Base-by-base conservation (phyloP, 1,140 invertebrate species). In the Bombyx mandarina region DNA sequence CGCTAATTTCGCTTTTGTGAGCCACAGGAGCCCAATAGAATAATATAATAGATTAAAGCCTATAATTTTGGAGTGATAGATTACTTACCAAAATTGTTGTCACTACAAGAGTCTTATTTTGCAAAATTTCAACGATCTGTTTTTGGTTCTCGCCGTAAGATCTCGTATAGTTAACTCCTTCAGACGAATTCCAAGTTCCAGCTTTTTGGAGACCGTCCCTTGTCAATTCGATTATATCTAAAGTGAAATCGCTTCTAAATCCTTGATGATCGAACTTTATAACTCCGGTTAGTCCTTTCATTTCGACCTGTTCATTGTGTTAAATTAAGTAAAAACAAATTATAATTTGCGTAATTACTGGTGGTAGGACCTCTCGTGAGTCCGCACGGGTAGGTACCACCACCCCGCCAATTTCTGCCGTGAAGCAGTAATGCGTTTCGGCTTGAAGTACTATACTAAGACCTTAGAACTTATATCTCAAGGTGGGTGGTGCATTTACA, bases 261-360 rank as follows among this genome's bases (percentile, higher is more conserved):
- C 97, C 97, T 88, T 97, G 93, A 77, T 97, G 94, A 88, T 98
- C 96, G 79, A 99, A 98, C 81, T 97, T 96, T 63, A 99, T 97
- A 10, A 94, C 92, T 45, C 97, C 97, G 1, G 97, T 98, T 63
- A 98, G 85, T 1, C 97, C 97, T 65, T 93, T 92, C 90, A 97
- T 95, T 82, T 97, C 95, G 8, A 97, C 94, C 96, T 97, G 71
- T 74, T 75, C 45, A 62, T 65, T 63, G 61, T 67, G 68, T 63
- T 61, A 65, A 62, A 65, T 42, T 46, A 58, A 53, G 26, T 54
- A 44, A 42, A 43, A 8, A 53, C 8, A 50, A 18, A 18, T 18
- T 18, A 18, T 18, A 18, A 18, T 18, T 18, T 18, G 12, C 12
- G 12, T 18, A 18, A 18, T 18, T 18, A 18, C 12, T 18, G 12